phyloP scores from a whole-genome alignment of 2,113 vertebrate genomes.

The Cyphomyrus plagiostoma region DNA sequence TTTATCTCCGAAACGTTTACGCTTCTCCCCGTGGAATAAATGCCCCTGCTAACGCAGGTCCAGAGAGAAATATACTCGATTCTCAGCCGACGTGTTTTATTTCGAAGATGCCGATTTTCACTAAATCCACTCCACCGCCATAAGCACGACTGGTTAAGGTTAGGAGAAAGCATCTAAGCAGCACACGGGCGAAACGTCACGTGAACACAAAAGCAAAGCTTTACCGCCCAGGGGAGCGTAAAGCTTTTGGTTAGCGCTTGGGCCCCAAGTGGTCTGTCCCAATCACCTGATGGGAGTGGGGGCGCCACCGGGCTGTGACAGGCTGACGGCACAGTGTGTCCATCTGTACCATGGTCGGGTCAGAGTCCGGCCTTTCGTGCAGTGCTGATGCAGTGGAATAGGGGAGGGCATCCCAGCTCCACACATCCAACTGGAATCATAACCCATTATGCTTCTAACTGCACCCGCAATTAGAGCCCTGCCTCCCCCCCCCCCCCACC shows the following conservation, averaged over 20 bases:
- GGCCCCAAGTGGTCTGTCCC: not conserved
- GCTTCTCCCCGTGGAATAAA: not conserved
- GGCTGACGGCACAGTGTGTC: not conserved
- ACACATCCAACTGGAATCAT: not conserved
- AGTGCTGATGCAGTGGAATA: not conserved
- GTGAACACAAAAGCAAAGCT: not conserved
- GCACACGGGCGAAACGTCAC: not conserved
- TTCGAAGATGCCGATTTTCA: not conserved
- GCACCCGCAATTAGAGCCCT: not conserved
- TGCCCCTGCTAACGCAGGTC: not conserved
- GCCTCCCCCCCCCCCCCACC: not conserved
- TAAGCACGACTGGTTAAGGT: not conserved
- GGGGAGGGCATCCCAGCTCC: not conserved
- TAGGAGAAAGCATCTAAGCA: not conserved
- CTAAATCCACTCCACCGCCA: not conserved
- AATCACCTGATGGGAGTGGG: not conserved
- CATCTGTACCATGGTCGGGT: not conserved
- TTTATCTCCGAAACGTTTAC: not conserved
- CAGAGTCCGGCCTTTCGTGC: not conserved
- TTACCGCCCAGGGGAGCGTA: not conserved
- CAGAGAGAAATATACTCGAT: not conserved
- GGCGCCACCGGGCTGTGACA: not conserved
- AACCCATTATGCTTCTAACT: not conserved
- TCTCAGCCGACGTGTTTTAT: not conserved
- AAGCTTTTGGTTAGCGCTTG: not conserved